Percentiles rank a stretch among this genome's conserved stretches.
phyloP scores from a whole-genome alignment of 2,797 vertebrate species.

The Nyctibius grandis region DNA sequence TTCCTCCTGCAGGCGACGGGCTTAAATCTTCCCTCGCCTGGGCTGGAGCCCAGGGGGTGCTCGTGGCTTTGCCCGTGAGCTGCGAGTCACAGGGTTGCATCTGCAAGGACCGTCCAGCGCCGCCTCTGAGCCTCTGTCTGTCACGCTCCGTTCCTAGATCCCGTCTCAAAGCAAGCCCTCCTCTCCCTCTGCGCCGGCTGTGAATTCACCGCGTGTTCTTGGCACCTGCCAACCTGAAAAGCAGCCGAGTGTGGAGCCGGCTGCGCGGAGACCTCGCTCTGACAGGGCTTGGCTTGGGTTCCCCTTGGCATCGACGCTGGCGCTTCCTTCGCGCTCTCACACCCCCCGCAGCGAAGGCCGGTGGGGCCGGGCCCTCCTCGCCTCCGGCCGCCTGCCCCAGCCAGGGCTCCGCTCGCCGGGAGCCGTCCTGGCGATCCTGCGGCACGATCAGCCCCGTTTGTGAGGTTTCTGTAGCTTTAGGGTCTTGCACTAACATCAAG shows the following conservation, averaged over 20 bases:
- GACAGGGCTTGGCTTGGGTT: not conserved
- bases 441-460: rapidly evolving
- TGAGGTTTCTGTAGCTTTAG: not conserved
- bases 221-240: not conserved
- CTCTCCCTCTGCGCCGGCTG: not conserved
- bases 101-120: not conserved
- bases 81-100: not conserved
- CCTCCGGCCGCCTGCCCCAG: not conserved
- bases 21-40: not conserved
- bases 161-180: not conserved
- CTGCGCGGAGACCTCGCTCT: not conserved
- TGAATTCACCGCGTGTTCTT: not conserved
- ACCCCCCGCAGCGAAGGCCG: not conserved
- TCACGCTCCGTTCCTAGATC: not conserved
- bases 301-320: not conserved
- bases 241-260: not conserved
- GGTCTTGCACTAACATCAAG: not conserved
- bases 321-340: not conserved
- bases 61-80: rapidly evolving
- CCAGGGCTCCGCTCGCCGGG: rapidly evolving
- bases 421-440: rapidly evolving
- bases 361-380: not conserved
- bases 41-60: no score
- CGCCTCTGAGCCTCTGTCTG: rapidly evolving
- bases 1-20: not conserved